Base-by-base conservation (phyloP, 2,888 invertebrate genomes). In the Poecilus cupreus region DNA sequence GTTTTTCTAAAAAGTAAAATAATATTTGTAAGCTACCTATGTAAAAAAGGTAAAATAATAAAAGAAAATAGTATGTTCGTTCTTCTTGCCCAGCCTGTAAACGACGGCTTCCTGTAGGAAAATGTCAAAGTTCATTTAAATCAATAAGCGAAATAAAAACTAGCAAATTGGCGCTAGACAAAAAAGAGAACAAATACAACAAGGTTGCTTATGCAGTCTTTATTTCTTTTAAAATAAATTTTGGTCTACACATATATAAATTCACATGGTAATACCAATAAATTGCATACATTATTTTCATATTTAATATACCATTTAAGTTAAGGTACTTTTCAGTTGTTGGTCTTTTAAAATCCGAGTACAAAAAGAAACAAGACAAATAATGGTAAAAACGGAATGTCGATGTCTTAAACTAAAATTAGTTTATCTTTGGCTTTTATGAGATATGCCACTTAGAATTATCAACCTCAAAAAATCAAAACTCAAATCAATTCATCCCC, bases 321-420 rank as follows among this genome's bases (percentile, higher is more conserved):
- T 80, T 80, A 72, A 80, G 80, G 80, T 80, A 80, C 80, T 72
- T 72, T 80, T 72, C 24, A 72, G 8, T 72, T 72, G 57, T 80
- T 80, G 80, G 80, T 80, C 80, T 54, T 72, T 72, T 39, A 54
- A 68, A 70, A 77, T 24, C 24, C 2, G 64, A 68, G 64, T 37
- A 68, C 39, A 43, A 74, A 49, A 24, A 77, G 82, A 82, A 86
- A 85, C 83, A 85, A 84, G 84, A 80, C 57, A 83, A 84, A 83
- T 83, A 82, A 82, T 82, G 82, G 83, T 84, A 84, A 84, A 83
- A 51, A 84, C 82, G 82, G 83, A 82, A 82, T 82, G 84, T 85
- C 78, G 82, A 82, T 80, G 84, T 85, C 80, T 81, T 81, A 78
- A 57, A 72, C 72, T 77, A 46, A 57, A 83, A 83, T 22, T 37